Evolutionary conservation across 2,113 vertebrate genomes (phyloP).

Genomic region (Toxotes chatareus): DNA sequence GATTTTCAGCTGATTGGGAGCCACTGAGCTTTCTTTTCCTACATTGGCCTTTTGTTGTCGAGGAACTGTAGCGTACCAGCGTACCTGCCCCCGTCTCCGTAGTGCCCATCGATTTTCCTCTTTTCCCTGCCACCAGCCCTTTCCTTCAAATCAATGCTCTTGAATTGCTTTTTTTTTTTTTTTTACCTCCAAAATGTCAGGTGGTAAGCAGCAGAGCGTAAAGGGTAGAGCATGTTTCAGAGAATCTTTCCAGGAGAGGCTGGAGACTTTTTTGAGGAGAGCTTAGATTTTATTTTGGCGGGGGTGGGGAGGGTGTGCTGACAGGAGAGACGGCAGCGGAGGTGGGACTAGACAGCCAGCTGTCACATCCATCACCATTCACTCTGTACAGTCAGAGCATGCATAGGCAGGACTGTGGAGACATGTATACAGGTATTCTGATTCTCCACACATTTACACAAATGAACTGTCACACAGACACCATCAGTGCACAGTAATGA

Average conservation of each 20-base stretch:
- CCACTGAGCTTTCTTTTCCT: slow-evolving; percentile 43
- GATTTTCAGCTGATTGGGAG: slow-evolving; percentile 53
- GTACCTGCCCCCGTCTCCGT: slow-evolving; percentile 37
- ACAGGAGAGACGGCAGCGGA: slow-evolving; percentile 17
- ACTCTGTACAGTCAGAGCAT: neutral
- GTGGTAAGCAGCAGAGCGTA: slow-evolving; percentile 43
- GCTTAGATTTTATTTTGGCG: neutral
- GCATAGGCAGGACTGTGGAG: neutral
- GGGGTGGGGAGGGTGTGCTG: slow-evolving; percentile 8
- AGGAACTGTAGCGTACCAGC: slow-evolving; percentile 48
- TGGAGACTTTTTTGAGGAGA: slow-evolving; percentile 8
- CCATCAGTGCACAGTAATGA: neutral
- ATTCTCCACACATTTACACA: neutral
- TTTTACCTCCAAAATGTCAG: slow-evolving; percentile 64
- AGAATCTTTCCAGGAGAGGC: slow-evolving; percentile 37
- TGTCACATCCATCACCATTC: neutral
- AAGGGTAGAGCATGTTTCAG: slow-evolving; percentile 45
- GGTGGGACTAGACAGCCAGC: slow-evolving; percentile 20
- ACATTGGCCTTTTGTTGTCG: slow-evolving; percentile 58
- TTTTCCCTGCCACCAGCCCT: slow-evolving; percentile 43
- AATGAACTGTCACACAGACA: slow-evolving; percentile 5
- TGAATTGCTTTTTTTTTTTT: slow-evolving; percentile 67
- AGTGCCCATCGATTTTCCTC: slow-evolving; percentile 54
- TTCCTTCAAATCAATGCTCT: slow-evolving; percentile 62
- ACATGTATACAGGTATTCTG: neutral